phyloP scores from a whole-genome alignment of 1,140 invertebrate genomes.

The Harpegnathos saltator region DNA sequence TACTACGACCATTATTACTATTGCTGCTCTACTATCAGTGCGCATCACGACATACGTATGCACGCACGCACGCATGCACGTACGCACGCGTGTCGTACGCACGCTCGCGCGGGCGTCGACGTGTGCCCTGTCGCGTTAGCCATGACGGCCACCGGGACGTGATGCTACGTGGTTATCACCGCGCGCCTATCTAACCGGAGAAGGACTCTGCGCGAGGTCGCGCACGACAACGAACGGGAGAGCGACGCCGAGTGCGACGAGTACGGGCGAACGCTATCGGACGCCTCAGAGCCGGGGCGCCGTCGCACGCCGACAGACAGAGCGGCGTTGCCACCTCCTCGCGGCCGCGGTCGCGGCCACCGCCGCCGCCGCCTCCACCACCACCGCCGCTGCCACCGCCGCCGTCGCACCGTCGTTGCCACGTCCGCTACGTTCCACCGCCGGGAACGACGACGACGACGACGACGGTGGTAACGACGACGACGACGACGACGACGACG shows the following conservation, averaged over 20 bases:
- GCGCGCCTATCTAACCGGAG: constrained; percentile 60
- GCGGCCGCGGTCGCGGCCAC: constrained; percentile 62
- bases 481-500: constrained; percentile 61
- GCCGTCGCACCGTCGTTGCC: constrained; percentile 66
- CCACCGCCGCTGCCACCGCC: constrained; percentile 62
- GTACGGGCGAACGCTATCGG: constrained; percentile 65
- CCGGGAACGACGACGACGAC: constrained; percentile 61
- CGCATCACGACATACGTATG: neutral
- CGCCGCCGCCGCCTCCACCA: constrained; percentile 62
- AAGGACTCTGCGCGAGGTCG: constrained; percentile 59
- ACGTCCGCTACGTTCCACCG: constrained; percentile 70
- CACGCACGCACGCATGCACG: neutral
- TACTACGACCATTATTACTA: too few relatives aligned
- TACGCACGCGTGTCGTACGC: neutral
- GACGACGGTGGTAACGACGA: constrained; percentile 64
- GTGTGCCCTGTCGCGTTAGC: neutral
- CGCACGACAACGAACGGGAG: constrained; percentile 45
- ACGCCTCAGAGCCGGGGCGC: constrained; percentile 62
- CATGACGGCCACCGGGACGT: constrained; percentile 59
- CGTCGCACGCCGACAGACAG: constrained; percentile 68
- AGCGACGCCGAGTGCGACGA: constrained; percentile 66
- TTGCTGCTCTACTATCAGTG: constrained; percentile 7
- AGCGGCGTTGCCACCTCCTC: constrained; percentile 71
- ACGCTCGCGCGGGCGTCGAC: neutral
- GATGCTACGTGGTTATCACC: constrained; percentile 68